Conservation (phyloP, 2,113 vertebrate species). For the Seriola quinqueradiata region DNA sequence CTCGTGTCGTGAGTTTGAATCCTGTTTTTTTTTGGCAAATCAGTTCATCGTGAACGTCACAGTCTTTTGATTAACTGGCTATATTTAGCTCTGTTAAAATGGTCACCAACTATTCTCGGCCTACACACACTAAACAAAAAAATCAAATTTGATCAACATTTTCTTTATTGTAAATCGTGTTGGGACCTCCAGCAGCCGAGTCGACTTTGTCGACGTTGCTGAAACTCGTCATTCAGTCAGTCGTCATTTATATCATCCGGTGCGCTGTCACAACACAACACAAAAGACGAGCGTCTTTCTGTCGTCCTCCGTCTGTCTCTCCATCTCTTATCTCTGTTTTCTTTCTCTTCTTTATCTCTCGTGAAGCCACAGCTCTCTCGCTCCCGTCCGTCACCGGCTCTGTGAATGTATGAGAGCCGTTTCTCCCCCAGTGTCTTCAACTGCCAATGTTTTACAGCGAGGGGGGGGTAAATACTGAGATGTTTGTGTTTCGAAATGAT, state of each 20-base stretch:
- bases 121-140: too few relatives aligned
- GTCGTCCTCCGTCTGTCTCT: conserved; percentile 13
- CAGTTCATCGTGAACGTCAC: neutral
- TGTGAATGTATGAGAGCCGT: conserved; percentile 1
- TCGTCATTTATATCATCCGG: conserved; percentile 26
- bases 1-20: neutral
- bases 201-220: neutral
- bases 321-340: conserved; percentile 14
- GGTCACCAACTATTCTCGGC: neutral
- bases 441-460: conserved; percentile 3
- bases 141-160: neutral
- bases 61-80: neutral
- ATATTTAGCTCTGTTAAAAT: neutral
- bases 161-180: neutral
- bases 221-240: conserved; percentile 29
- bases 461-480: neutral
- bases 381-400: neutral
- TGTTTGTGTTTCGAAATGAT: conserved; percentile 26
- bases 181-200: neutral
- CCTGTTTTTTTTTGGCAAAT: neutral
- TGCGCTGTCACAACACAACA: conserved; percentile 46
- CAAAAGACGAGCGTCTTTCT: conserved; percentile 23
- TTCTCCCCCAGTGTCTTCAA: neutral
- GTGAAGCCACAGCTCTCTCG: neutral
- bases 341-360: too few relatives aligned